Conservation (phyloP, 2,888 invertebrate species). For the Pelosia muscerda region DNA sequence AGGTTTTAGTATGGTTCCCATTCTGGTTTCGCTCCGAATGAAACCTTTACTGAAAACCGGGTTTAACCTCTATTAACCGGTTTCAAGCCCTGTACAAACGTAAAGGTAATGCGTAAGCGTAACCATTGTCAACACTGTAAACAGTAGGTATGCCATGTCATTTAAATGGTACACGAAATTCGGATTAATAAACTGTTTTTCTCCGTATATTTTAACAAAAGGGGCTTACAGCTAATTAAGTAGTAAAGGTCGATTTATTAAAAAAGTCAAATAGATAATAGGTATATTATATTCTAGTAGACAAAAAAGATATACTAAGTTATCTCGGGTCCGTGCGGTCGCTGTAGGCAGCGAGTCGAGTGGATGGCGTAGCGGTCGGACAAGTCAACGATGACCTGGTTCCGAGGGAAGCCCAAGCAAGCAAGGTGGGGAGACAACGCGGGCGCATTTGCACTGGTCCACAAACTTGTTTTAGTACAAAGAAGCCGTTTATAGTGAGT, state of each 20-base stretch:
- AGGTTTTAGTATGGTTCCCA: no score
- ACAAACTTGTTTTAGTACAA: slow-evolving; percentile 46
- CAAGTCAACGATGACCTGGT: slow-evolving; percentile 81
- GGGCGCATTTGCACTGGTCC: slow-evolving; percentile 41
- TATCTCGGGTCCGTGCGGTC: slow-evolving; percentile 61
- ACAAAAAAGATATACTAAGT: slow-evolving; percentile 18
- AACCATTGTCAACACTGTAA: no score
- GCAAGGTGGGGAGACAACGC: slow-evolving; percentile 61
- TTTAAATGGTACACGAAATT: slow-evolving; percentile 9
- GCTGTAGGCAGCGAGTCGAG: slow-evolving; percentile 58
- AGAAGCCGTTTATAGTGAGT: slow-evolving; percentile 30
- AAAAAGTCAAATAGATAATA: not conserved
- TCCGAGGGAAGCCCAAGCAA: slow-evolving; percentile 78
- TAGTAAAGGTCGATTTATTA: no score
- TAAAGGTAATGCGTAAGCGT: slow-evolving; percentile 38
- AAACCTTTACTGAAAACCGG: no score
- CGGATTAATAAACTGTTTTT: not conserved
- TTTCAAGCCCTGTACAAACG: no score
- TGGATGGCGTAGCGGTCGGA: slow-evolving; percentile 68
- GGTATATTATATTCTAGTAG: not conserved
- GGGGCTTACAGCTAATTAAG: no score
- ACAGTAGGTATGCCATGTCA: slow-evolving; percentile 17
- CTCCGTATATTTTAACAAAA: not conserved
- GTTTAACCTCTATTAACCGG: no score
- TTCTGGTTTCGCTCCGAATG: no score